phyloP scores from a whole-genome alignment of 2,888 invertebrate genomes.

The Neuroscelio doddi region DNA sequence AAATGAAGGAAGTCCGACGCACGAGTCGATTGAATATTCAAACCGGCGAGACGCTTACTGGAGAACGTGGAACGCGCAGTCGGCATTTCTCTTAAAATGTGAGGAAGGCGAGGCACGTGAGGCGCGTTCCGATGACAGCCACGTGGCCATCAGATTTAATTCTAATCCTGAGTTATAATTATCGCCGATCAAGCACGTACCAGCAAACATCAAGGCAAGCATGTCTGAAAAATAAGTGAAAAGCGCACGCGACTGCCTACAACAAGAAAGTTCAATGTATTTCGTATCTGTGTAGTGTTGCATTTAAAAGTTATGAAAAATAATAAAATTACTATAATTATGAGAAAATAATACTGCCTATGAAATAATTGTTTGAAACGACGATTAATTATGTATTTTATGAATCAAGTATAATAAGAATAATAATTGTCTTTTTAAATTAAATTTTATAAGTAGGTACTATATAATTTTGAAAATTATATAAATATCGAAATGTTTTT shows the following conservation, averaged over 20 bases:
- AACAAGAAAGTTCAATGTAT: slow-evolving; percentile 39
- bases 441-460: no score
- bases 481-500: no score
- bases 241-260: slow-evolving; percentile 33
- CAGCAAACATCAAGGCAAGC: slow-evolving; percentile 38
- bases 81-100: slow-evolving; percentile 41
- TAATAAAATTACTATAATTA: no score
- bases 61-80: slow-evolving; percentile 26
- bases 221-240: slow-evolving; percentile 17
- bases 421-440: no score
- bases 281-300: no score
- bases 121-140: slow-evolving; percentile 54
- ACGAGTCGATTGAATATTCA: slow-evolving; percentile 42
- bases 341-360: no score
- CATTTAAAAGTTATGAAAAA: no score
- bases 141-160: slow-evolving; percentile 53
- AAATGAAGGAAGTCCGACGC: slow-evolving; percentile 33
- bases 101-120: slow-evolving; percentile 58
- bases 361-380: no score
- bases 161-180: slow-evolving; percentile 54
- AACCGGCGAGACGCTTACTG: slow-evolving; percentile 30
- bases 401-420: no score
- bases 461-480: no score
- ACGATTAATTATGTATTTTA: no score
- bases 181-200: slow-evolving; percentile 54